Evolutionary conservation across 2,113 vertebrate species (phyloP), one percentile per base, ranked within the genome.

Genomic region (Anoplopoma fimbria): DNA sequence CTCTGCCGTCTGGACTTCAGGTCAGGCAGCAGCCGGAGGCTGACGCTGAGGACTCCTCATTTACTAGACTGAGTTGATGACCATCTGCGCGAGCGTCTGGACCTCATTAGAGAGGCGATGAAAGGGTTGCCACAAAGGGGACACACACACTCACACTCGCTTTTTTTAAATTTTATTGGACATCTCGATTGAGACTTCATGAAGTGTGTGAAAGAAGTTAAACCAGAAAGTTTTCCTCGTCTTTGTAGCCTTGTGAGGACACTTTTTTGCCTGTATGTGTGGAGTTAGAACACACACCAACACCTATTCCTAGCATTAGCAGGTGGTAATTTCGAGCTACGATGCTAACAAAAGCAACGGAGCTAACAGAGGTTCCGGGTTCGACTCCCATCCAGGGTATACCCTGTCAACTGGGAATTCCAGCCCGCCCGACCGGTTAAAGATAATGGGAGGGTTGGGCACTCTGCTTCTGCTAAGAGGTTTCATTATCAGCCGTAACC

Each of bases 81-180:
- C 85, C 89, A 90, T 91, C 82, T 92, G 89, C 67, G 58, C 2
- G 27, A 81, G 78, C 36, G 55, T 87, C 86, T 91, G 86, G 67
- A 82, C 72, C 78, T 91, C 81, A 87, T 88, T 84, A 88, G 47
- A 60, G 69, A 77, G 71, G 15, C 7, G 51, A 69, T 67, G 82
- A 88, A 74, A 77, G 81, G 51, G 63, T 58, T 63, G 58, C 84
- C 38, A 53, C 84, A 77, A 34, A 78, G 49, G 80, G 67, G 42
- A 64, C 38, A 57, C 31, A 25, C 69, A 70, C 70, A 33, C 55
- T 33, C 27, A 15, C 36, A 27, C 63, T 33, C 36, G 4, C 15
- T 1, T 75, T 36, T 34, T 51, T 10, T 10, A 10, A 3, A n/a
- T 10, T 23, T 51, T 9, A 7, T 7, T 49, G 19, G 36, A 2